phyloP scores from a whole-genome alignment of 1,140 invertebrate genomes.

The Chironomus tepperi region DNA sequence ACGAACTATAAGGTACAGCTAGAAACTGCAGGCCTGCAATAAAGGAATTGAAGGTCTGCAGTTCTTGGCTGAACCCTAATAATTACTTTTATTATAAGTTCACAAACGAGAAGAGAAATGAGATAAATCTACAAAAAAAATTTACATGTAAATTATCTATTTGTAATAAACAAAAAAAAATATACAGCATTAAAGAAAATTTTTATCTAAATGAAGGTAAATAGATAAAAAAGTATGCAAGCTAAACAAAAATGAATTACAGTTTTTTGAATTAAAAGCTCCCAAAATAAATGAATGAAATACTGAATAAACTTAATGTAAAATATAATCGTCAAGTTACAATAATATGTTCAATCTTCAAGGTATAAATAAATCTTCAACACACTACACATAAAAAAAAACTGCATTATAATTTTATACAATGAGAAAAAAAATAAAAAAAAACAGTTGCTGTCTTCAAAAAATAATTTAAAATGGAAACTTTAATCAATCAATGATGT shows the following conservation, averaged over 20 bases:
- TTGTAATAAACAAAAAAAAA: neutral
- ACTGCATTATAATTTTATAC: neutral
- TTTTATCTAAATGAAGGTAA: neutral
- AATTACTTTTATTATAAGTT: neutral
- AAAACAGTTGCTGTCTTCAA: neutral
- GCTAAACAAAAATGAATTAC: neutral
- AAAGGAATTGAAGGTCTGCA: too few relatives aligned
- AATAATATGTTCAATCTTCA: neutral
- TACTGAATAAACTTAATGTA: neutral
- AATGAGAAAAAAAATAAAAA: neutral
- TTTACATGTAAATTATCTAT: slow-evolving; percentile 11
- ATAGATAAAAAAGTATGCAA: neutral
- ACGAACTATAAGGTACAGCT: too few relatives aligned
- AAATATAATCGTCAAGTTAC: neutral
- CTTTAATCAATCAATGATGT: neutral
- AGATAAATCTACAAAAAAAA: neutral
- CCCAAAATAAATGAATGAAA: slow-evolving; percentile 5
- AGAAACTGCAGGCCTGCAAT: too few relatives aligned
- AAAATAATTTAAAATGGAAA: neutral
- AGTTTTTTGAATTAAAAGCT: neutral
- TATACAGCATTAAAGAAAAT: slow-evolving; percentile 1
- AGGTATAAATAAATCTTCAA: neutral
- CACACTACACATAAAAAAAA: neutral
- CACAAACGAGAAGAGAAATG: neutral
- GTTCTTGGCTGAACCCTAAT: too few relatives aligned